A percentile compares a stretch with the other conserved stretches of the same genome.
Conservation (phyloP, 2,888 invertebrate genomes). For the Molanna angustata region DNA sequence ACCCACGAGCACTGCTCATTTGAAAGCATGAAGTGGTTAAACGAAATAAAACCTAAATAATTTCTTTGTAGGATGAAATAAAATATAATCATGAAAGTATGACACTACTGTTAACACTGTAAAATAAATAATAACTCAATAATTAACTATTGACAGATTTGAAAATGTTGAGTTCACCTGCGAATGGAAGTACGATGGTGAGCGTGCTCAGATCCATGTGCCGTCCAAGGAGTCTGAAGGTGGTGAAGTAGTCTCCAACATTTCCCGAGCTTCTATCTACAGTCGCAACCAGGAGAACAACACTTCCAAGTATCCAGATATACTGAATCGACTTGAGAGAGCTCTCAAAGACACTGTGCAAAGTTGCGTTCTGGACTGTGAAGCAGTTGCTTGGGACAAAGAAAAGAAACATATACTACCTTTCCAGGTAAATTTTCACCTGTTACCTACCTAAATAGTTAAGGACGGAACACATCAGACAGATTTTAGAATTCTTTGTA, state of each 20-base stretch:
- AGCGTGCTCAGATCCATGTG: conserved; percentile 84
- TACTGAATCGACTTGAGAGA: conserved; percentile 67
- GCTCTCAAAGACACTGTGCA: conserved; percentile 58
- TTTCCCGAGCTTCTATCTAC: conserved; percentile 74
- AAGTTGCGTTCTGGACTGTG: conserved; percentile 92
- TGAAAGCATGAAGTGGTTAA: no score
- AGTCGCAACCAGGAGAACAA: conserved; percentile 96
- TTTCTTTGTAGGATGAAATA: no score
- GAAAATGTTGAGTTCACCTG: conserved; percentile 90
- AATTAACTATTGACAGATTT: conserved; percentile 57
- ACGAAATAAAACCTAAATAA: no score
- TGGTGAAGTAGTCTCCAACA: conserved; percentile 42
- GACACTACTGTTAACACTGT: no score
- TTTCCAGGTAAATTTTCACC: conserved; percentile 71
- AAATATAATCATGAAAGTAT: no score
- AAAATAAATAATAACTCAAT: no score
- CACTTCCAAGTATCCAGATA: conserved; percentile 93
- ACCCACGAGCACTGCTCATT: no score
- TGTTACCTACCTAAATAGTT: no score
- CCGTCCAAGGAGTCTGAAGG: conserved; percentile 35
- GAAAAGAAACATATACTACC: conserved; percentile 87
- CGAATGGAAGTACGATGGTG: conserved; percentile 99
- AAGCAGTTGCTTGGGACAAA: conserved; percentile 95
- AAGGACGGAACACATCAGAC: no score
- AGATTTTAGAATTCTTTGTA: no score